A percentile compares a stretch with the other conserved stretches of the same genome.
These are phyloP conservation scores for Pteronura brasiliensis DNA, from an alignment of 2,113 vertebrate species.

Conservation along the genomic window DNA sequence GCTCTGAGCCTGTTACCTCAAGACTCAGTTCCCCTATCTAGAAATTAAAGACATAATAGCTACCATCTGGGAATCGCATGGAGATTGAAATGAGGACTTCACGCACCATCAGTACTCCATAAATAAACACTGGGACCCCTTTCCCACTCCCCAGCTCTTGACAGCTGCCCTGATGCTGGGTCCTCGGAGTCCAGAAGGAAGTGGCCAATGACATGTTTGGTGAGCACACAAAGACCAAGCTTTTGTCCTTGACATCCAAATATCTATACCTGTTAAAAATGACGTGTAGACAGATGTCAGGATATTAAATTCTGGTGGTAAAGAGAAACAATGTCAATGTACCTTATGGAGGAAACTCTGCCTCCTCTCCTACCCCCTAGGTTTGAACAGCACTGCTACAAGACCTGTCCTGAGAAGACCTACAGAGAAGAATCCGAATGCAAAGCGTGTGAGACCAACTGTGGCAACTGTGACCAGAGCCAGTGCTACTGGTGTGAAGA, in stretches of 20 bases:
- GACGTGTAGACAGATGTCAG: neutral
- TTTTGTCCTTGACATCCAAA: neutral
- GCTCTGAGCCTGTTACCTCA: neutral
- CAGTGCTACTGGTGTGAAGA: slow-evolving; percentile 89
- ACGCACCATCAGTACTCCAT: neutral
- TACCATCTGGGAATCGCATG: neutral
- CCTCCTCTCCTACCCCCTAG: slow-evolving; percentile 74
- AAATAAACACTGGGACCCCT: neutral
- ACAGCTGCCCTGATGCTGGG: too few relatives aligned
- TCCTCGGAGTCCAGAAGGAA: neutral
- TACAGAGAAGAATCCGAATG: slow-evolving; percentile 84
- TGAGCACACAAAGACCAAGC: neutral
- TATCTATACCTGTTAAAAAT: neutral
- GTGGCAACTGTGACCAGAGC: slow-evolving; percentile 85
- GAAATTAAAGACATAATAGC: slow-evolving; percentile 10
- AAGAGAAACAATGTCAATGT: neutral
- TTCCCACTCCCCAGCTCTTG: neutral
- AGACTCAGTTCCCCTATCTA: neutral
- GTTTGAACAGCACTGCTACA: slow-evolving; percentile 85
- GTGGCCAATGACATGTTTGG: neutral
- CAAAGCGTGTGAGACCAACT: slow-evolving; percentile 81
- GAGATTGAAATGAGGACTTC: neutral
- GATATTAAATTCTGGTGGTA: neutral
- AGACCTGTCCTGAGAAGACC: slow-evolving; percentile 89
- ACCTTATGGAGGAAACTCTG: neutral